A percentile compares a stretch with the other conserved stretches of the same genome.
phyloP scores from a whole-genome alignment of 2,113 vertebrate genomes.

The Theristicus caerulescens region DNA sequence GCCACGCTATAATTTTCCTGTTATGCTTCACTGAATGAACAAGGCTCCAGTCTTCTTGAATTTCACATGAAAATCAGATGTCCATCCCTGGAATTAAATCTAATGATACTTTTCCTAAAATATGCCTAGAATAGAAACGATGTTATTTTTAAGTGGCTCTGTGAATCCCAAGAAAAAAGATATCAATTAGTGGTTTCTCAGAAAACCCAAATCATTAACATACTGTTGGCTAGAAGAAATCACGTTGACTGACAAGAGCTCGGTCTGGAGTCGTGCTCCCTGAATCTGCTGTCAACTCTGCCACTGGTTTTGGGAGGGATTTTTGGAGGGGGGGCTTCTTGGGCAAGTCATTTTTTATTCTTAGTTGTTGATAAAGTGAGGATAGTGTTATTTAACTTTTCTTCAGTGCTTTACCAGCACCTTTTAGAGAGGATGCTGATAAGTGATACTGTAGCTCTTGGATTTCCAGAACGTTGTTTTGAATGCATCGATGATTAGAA shows the following conservation, averaged over 20 bases:
- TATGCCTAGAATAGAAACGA: not conserved
- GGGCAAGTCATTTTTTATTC: not conserved
- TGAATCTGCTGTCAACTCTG: not conserved
- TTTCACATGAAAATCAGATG: slow-evolving; percentile 3
- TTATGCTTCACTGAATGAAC: not conserved
- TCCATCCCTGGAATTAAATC: not conserved
- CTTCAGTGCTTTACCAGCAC: not conserved
- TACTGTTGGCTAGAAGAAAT: not conserved
- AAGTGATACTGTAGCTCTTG: not conserved
- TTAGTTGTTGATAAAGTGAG: not conserved
- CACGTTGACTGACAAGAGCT: not conserved
- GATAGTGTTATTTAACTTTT: not conserved
- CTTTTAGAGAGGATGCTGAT: not conserved
- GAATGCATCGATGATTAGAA: not conserved
- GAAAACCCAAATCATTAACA: not conserved
- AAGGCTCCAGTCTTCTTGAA: not conserved
- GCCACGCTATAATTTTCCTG: not conserved
- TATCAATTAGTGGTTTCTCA: slow-evolving; percentile 40
- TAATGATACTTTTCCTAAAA: not conserved
- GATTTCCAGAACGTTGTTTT: not conserved
- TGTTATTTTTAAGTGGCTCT: not conserved
- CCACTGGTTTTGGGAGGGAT: not conserved
- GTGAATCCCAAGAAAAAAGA: not conserved
- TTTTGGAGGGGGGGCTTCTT: not conserved
- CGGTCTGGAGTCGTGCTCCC: not conserved